Conservation (phyloP, 2,113 vertebrate species). For the Hemicordylus capensis region DNA sequence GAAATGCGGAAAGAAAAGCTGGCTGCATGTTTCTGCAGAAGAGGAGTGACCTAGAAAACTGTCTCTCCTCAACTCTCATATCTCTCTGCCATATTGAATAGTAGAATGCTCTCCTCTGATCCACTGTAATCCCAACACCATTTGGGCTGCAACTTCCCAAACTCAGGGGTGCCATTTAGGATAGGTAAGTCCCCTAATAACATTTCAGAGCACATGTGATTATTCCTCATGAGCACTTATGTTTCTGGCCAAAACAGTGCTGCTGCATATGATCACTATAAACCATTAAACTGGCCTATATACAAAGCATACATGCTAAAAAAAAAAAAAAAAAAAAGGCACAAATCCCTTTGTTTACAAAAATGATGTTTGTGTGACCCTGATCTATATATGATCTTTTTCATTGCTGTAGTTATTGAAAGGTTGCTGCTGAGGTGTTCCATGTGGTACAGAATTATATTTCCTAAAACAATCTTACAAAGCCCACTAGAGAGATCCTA, state of each 20-base stretch:
- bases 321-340: too few species aligned
- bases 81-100: neutral
- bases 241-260: neutral
- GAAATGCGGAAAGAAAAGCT: neutral
- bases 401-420: too few species aligned
- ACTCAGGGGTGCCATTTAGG: neutral
- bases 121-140: neutral
- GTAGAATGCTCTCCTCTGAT: neutral
- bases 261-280: neutral
- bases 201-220: neutral
- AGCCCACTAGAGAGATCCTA: too few species aligned
- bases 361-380: too few species aligned
- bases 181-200: neutral
- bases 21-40: rapidly evolving
- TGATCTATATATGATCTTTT: too few species aligned
- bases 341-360: too few species aligned
- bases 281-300: neutral
- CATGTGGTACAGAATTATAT: too few species aligned
- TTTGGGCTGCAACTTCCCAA: neutral
- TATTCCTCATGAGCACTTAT: neutral
- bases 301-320: too few species aligned
- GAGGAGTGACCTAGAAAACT: neutral
- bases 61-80: neutral
- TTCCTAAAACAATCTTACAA: too few species aligned
- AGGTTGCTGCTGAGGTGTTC: too few species aligned